A percentile compares a stretch with the other conserved stretches of the same genome.
Evolutionary conservation across 53 echinoderm and acorn worm species (phyloP).

Genomic region (Patiria pectinifera): DNA sequence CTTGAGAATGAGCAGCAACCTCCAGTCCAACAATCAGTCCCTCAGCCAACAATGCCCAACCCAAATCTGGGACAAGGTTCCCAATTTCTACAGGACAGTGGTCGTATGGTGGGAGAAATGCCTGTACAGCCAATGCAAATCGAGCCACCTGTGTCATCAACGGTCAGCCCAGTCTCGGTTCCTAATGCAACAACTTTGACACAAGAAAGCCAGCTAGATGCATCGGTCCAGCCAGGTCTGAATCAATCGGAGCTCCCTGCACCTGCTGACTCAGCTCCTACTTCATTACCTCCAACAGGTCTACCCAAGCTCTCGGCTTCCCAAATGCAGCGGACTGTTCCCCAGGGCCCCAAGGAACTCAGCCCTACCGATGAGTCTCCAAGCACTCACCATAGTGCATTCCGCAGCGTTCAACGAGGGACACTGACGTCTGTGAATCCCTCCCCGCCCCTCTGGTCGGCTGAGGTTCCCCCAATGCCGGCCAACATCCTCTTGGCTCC

Average conservation of each 20-base stretch:
- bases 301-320: constrained; percentile 5
- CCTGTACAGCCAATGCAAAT: neutral
- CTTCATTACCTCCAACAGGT: constrained; percentile 35
- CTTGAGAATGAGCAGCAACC: neutral
- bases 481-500: constrained; percentile 93
- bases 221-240: neutral
- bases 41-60: neutral
- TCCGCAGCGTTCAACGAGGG: constrained; percentile 72
- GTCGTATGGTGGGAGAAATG: neutral
- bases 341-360: constrained; percentile 59
- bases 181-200: neutral
- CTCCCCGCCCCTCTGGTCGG: constrained; percentile 95
- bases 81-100: constrained; percentile 9
- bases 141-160: neutral
- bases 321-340: constrained; percentile 15
- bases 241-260: neutral
- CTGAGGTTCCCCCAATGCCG: constrained; percentile 85
- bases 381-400: constrained; percentile 77
- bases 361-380: constrained; percentile 49
- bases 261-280: neutral
- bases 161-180: neutral
- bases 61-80: constrained; percentile 14
- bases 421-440: constrained; percentile 79
- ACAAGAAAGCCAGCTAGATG: neutral
- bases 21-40: neutral